Evolutionary conservation across 2,888 invertebrate species (phyloP).

Genomic region (Noctua janthe): DNA sequence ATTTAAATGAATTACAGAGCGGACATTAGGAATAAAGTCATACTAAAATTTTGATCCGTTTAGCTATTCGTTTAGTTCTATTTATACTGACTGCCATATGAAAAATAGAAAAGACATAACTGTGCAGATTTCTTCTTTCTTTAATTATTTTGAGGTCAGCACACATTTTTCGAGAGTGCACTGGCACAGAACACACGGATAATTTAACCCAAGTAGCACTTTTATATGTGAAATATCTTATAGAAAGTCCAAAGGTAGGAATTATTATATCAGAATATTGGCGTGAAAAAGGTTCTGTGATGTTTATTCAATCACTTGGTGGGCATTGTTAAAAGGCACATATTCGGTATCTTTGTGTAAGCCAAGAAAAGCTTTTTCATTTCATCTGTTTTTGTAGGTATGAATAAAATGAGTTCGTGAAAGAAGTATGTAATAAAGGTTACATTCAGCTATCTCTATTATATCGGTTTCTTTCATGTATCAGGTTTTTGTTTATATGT

Average conservation of each 20-base stretch:
- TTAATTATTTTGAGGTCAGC: not conserved
- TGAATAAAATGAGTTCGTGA: slow-evolving; percentile 14
- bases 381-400: slow-evolving; percentile 46
- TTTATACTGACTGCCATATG: not conserved
- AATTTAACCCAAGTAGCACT: slow-evolving; percentile 4
- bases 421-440: not conserved
- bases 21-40: no score
- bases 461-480: not conserved
- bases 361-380: slow-evolving; percentile 33
- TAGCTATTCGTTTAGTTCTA: not conserved
- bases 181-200: slow-evolving; percentile 10
- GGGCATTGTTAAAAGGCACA: slow-evolving; percentile 43
- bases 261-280: slow-evolving; percentile 30
- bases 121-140: not conserved
- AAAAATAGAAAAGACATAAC: not conserved
- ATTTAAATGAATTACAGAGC: no score
- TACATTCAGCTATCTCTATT: not conserved
- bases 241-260: slow-evolving; percentile 2
- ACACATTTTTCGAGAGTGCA: not conserved
- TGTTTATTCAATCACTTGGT: slow-evolving; percentile 51
- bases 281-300: slow-evolving; percentile 30
- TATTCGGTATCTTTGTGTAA: slow-evolving; percentile 38
- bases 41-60: no score
- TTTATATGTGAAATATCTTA: slow-evolving; percentile 11
- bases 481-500: not conserved